Conservation (phyloP, 2,113 vertebrate species). For the Haemorhous mexicanus region DNA sequence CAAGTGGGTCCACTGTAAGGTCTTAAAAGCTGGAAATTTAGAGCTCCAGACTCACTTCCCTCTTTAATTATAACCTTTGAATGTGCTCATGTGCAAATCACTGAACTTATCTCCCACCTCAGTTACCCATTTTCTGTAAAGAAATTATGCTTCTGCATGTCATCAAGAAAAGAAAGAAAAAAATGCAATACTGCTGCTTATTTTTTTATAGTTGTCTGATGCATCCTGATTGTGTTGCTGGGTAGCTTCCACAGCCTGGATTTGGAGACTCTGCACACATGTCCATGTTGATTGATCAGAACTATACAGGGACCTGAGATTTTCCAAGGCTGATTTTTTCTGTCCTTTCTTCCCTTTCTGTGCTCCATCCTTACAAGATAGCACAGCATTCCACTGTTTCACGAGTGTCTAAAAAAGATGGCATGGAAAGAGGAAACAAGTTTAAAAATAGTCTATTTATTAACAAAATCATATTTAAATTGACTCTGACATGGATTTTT, state of each 20-base stretch:
- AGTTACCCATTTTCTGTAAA: background rate
- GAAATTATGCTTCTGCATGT: background rate
- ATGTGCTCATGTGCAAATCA: background rate
- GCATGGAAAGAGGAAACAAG: background rate
- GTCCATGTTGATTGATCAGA: background rate
- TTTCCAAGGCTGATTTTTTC: background rate
- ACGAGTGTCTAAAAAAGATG: background rate
- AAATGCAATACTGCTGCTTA: background rate
- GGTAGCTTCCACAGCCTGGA: background rate
- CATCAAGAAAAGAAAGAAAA: background rate
- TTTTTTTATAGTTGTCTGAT: background rate
- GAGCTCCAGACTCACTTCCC: background rate
- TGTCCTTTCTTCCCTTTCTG: background rate
- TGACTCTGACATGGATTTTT: background rate
- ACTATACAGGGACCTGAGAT: background rate
- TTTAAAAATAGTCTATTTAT: background rate
- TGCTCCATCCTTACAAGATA: background rate
- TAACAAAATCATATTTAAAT: background rate
- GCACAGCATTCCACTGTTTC: background rate
- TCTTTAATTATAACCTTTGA: background rate
- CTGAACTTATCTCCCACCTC: background rate
- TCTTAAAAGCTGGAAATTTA: background rate
- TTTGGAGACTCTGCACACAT: background rate
- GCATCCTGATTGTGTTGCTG: background rate
- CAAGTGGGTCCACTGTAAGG: background rate